These are phyloP conservation scores for Empis stercorea DNA, from an alignment of 2,888 invertebrate genomes.

Conservation along the genomic window DNA sequence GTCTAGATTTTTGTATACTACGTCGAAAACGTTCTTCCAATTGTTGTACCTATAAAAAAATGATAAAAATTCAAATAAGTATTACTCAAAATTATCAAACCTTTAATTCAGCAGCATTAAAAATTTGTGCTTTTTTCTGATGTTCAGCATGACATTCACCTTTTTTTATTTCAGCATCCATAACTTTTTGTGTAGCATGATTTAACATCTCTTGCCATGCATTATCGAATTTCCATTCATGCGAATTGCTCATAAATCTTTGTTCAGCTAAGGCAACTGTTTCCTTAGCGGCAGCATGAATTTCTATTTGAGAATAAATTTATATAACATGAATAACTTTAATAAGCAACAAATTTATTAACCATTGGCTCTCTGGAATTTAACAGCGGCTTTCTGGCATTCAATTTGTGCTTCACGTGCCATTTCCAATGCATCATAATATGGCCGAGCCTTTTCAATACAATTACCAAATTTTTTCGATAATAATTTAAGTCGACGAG, in stretches of 20 bases:
- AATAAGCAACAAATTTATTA: conserved; percentile 17
- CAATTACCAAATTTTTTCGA: conserved; percentile 71
- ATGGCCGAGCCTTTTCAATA: conserved; percentile 80
- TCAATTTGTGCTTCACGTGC: conserved; percentile 66
- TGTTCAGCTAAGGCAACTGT: conserved; percentile 84
- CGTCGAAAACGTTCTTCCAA: conserved; percentile 71
- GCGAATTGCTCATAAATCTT: conserved; percentile 41
- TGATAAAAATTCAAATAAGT: background rate
- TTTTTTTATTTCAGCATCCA: conserved; percentile 86
- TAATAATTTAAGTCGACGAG: conserved; percentile 64
- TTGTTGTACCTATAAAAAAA: conserved; percentile 46
- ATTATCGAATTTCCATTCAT: conserved; percentile 68
- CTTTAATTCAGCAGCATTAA: conserved; percentile 68
- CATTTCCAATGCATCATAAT: conserved; percentile 70
- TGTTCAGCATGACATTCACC: conserved; percentile 81
- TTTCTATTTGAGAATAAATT: conserved; percentile 42
- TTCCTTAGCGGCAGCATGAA: conserved; percentile 87
- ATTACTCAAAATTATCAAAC: conserved; percentile 26
- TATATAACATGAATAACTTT: background rate
- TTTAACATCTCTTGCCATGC: conserved; percentile 97
- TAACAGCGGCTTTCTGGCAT: conserved; percentile 80
- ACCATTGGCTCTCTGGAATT: conserved; percentile 84
- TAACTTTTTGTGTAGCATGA: conserved; percentile 89
- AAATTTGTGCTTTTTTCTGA: conserved; percentile 64
- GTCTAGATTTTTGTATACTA: conserved; percentile 72